Conservation (phyloP, 2,797 vertebrate genomes). For the Cheirogaleus major region DNA sequence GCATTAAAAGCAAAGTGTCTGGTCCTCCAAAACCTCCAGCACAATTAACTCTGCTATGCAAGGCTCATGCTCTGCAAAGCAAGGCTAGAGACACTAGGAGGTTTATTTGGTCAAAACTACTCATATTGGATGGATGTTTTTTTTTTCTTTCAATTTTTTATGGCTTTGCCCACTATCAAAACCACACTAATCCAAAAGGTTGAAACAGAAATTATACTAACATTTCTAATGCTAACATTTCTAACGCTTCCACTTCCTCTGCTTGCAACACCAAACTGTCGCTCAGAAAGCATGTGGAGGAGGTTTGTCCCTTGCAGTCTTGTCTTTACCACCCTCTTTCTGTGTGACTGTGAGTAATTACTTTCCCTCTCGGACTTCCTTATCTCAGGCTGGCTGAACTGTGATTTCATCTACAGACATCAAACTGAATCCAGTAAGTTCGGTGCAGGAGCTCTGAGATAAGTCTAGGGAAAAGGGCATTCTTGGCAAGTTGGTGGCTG, state of each 20-base stretch:
- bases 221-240: background rate
- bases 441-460: background rate
- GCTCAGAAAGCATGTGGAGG: background rate
- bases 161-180: background rate
- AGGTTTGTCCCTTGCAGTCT: background rate
- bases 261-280: background rate
- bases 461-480: background rate
- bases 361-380: background rate
- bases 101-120: background rate
- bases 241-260: background rate
- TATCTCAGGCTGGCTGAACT: background rate
- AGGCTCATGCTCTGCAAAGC: background rate
- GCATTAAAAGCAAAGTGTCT: background rate
- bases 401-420: background rate
- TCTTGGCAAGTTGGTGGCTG: background rate
- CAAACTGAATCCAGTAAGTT: background rate
- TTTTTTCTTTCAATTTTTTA: background rate
- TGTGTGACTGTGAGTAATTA: background rate
- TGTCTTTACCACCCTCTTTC: background rate
- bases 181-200: background rate
- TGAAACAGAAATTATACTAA: background rate
- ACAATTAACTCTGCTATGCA: background rate
- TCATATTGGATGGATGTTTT: background rate
- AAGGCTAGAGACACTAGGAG: background rate
- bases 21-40: background rate